These are phyloP conservation scores for Saguinus midas DNA, from an alignment of 2,113 vertebrate species.

Conservation along the genomic window DNA sequence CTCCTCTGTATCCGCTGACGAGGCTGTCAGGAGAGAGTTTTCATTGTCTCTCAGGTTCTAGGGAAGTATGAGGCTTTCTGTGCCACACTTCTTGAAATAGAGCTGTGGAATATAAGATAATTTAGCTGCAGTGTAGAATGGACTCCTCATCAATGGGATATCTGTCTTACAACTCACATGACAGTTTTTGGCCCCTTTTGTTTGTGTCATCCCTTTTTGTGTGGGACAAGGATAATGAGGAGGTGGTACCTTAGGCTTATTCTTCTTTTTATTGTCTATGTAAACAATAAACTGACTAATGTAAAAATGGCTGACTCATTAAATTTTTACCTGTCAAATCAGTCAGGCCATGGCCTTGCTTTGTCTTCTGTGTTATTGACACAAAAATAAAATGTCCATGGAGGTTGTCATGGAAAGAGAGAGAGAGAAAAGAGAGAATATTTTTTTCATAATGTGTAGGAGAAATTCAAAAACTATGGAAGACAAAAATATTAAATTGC, in stretches of 20 bases:
- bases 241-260: neutral
- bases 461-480: neutral
- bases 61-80: neutral
- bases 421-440: neutral
- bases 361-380: neutral
- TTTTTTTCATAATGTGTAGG: neutral
- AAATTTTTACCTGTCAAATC: neutral
- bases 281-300: neutral
- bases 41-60: neutral
- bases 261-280: neutral
- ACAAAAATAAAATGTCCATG: neutral
- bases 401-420: neutral
- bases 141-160: accelerated
- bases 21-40: neutral
- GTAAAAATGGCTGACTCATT: neutral
- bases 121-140: accelerated
- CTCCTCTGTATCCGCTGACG: accelerated
- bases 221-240: neutral
- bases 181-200: accelerated
- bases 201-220: neutral
- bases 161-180: neutral
- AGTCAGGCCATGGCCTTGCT: neutral
- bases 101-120: neutral
- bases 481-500: neutral
- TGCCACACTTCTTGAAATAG: neutral